phyloP scores from a whole-genome alignment of 2,113 vertebrate species.

The Melierax canorus region DNA sequence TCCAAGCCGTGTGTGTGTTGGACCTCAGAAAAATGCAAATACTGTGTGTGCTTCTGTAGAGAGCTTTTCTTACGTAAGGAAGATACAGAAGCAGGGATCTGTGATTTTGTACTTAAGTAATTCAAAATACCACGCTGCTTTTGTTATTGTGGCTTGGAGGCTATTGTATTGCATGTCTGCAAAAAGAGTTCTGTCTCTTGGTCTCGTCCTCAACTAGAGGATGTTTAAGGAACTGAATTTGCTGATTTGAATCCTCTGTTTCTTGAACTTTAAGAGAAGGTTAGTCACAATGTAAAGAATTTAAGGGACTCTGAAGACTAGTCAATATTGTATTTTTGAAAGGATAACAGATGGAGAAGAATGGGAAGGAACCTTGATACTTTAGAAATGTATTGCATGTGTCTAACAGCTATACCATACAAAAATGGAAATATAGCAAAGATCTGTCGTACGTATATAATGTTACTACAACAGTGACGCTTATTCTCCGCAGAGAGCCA shows the following conservation, averaged over 20 bases:
- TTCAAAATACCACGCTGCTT: background rate
- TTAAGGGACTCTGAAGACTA: background rate
- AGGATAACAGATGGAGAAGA: background rate
- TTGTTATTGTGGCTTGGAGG: background rate
- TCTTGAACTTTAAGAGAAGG: background rate
- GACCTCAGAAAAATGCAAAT: background rate
- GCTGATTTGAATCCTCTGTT: background rate
- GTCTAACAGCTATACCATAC: background rate
- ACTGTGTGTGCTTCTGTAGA: background rate
- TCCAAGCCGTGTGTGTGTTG: background rate
- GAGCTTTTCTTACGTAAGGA: background rate
- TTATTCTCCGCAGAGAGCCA: background rate
- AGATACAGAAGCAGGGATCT: background rate
- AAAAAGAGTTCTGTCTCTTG: background rate
- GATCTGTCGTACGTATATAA: background rate
- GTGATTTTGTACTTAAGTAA: background rate
- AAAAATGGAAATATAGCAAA: background rate
- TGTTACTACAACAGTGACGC: background rate
- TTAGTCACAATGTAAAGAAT: background rate
- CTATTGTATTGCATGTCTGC: background rate
- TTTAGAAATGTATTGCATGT: background rate
- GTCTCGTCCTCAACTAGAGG: background rate
- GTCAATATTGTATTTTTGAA: background rate
- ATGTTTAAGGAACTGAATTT: background rate
- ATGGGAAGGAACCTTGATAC: background rate